A percentile compares a stretch with the other conserved stretches of the same genome.
Conservation (phyloP, 92 coral and sea anemone genomes). For the Epizoanthus scotinus region DNA sequence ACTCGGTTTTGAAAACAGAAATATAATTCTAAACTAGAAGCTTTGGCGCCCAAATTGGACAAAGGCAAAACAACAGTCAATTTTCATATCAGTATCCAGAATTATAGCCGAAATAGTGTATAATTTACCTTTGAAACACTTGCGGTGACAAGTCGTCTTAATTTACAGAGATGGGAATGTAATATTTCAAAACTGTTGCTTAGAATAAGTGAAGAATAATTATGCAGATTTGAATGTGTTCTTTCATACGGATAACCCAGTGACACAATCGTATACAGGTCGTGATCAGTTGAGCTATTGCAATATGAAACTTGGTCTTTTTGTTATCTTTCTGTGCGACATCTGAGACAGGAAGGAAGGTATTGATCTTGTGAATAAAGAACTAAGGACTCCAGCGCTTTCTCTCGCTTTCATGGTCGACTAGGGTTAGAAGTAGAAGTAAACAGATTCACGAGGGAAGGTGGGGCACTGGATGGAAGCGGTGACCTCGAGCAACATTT, state of each 20-base stretch:
- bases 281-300: not conserved
- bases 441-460: conserved; percentile 22
- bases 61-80: not conserved
- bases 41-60: conserved; percentile 26
- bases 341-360: conserved; percentile 6
- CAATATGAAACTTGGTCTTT: conserved; percentile 7
- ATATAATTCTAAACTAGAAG: not conserved
- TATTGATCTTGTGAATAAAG: not conserved
- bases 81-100: not conserved
- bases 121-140: not conserved
- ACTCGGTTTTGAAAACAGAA: too few species aligned
- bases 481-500: not conserved
- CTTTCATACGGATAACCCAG: conserved; percentile 13
- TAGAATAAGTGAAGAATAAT: not conserved
- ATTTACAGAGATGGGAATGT: not conserved
- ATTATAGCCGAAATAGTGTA: not conserved
- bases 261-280: conserved; percentile 24
- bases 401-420: not conserved
- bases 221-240: not conserved
- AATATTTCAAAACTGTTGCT: not conserved
- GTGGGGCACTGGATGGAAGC: conserved; percentile 24
- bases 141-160: conserved; percentile 11
- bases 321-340: not conserved
- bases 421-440: not conserved
- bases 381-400: not conserved